Percentiles rank a stretch among this genome's conserved stretches.
Evolutionary conservation across 1,140 invertebrate species (phyloP).

Genomic region (Polyergus mexicanus): DNA sequence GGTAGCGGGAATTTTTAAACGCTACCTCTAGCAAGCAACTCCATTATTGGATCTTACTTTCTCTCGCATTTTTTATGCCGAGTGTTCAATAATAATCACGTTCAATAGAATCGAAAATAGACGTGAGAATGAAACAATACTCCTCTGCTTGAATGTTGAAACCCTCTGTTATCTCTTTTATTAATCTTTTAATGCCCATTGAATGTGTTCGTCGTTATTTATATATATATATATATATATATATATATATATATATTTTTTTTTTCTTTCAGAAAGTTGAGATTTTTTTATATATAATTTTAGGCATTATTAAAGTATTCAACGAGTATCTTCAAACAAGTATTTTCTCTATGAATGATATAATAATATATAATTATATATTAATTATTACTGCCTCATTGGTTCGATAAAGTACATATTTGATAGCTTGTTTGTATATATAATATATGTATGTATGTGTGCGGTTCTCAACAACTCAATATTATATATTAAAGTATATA

Average conservation of each 20-base stretch:
- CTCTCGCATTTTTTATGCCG: neutral
- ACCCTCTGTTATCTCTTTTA: neutral
- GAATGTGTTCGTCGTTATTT: neutral
- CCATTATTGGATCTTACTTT: neutral
- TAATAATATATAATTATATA: conserved; percentile 39
- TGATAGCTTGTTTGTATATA: conserved; percentile 1
- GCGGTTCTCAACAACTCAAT: conserved; percentile 47
- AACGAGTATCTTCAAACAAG: neutral
- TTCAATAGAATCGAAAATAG: conserved; percentile 14
- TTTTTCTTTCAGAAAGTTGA: too few species aligned
- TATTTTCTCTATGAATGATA: neutral
- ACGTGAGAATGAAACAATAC: conserved; percentile 21
- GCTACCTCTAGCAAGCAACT: neutral
- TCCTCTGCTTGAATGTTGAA: conserved; percentile 28
- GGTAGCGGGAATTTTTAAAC: neutral
- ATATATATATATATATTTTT: too few species aligned
- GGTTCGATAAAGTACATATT: conserved; percentile 13
- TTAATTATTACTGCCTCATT: neutral
- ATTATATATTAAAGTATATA: conserved; percentile 56
- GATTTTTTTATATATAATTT: neutral
- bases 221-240: too few species aligned
- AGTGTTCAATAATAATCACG: neutral
- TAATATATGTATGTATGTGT: conserved; percentile 1
- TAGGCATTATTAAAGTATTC: neutral
- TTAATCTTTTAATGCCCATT: neutral